Percentiles rank a stretch among this genome's conserved stretches.
Conservation (phyloP, 2,888 invertebrate species). For the Tupiocoris notatus region DNA sequence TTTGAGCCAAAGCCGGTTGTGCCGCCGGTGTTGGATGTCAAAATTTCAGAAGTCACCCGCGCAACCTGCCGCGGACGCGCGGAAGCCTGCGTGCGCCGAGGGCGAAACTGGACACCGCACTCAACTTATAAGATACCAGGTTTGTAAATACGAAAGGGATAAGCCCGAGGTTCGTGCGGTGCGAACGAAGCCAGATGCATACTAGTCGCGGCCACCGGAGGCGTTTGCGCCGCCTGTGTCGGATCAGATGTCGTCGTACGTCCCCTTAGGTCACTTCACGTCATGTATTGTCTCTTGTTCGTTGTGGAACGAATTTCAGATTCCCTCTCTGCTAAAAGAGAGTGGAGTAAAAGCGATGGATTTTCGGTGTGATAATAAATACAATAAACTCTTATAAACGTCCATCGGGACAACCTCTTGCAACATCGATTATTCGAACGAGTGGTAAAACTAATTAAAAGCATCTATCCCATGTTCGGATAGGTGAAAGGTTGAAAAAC, state of each 20-base stretch:
- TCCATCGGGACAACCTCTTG: too few species aligned
- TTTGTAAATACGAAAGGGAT: not conserved
- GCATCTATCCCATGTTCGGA: too few species aligned
- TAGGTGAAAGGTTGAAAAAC: too few species aligned
- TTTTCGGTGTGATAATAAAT: too few species aligned
- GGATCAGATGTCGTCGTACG: constrained; percentile 16
- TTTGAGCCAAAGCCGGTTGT: not conserved
- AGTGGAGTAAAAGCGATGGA: too few species aligned
- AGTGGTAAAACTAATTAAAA: too few species aligned
- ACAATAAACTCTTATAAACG: too few species aligned
- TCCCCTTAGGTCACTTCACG: not conserved
- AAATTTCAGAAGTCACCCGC: not conserved
- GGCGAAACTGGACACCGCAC: constrained; percentile 15
- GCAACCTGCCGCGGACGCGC: constrained; percentile 8
- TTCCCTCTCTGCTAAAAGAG: too few species aligned
- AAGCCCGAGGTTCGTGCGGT: not conserved
- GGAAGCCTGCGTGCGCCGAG: constrained; percentile 28
- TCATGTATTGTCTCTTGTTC: not conserved
- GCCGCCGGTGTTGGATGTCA: constrained; percentile 13
- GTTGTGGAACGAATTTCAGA: not conserved
- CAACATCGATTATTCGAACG: too few species aligned
- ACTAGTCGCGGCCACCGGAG: constrained; percentile 15
- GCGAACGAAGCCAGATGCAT: constrained; percentile 23
- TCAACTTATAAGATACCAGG: not conserved
- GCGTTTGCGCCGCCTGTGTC: constrained; percentile 19